Conservation (phyloP, 1,140 invertebrate genomes). For the Campoletis sonorensis region DNA sequence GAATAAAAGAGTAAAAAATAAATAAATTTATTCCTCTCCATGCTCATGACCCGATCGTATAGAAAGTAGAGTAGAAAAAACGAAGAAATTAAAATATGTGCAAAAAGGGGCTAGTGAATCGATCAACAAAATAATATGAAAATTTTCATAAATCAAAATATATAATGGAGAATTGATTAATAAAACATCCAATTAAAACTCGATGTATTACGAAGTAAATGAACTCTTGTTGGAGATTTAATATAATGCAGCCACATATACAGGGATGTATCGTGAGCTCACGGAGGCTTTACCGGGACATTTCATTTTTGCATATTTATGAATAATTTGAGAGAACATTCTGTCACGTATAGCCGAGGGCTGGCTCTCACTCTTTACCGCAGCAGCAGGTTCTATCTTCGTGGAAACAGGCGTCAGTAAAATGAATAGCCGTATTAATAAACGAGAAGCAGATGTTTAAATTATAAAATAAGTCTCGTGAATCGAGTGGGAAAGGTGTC, state of each 20-base stretch:
- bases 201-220: too few species aligned
- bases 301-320: constrained; percentile 45
- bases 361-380: background rate
- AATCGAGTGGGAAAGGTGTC: background rate
- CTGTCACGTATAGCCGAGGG: constrained; percentile 25
- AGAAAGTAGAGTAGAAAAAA: too few species aligned
- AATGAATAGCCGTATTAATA: constrained; percentile 41
- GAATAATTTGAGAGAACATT: constrained; percentile 36
- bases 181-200: too few species aligned
- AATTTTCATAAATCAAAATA: too few species aligned
- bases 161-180: too few species aligned
- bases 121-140: too few species aligned
- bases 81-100: too few species aligned
- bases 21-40: background rate
- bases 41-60: too few species aligned
- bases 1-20: background rate
- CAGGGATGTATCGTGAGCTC: background rate
- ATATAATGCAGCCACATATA: background rate
- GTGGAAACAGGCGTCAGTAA: constrained; percentile 16
- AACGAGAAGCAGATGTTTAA: constrained; percentile 28
- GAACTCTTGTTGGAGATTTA: too few species aligned
- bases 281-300: background rate
- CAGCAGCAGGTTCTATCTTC: background rate
- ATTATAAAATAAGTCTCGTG: constrained; percentile 24
- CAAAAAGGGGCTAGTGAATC: too few species aligned